Evolutionary conservation across 2,888 invertebrate species (phyloP).

Genomic region (Metopia argyrocephala): DNA sequence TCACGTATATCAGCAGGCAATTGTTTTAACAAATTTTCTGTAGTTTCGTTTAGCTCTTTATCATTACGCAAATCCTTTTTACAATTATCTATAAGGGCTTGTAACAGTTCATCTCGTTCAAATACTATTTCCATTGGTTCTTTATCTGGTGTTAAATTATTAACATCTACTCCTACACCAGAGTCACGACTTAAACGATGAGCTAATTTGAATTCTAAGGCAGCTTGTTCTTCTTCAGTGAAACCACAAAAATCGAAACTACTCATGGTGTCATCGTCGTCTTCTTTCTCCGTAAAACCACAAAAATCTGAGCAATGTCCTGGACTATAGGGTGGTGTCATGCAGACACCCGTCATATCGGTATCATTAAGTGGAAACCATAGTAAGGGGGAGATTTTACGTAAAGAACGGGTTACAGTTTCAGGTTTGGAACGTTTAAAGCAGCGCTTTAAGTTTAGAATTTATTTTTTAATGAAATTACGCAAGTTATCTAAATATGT

Average conservation of each 20-base stretch:
- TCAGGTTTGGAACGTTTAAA: conserved; percentile 55
- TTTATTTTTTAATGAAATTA: not conserved
- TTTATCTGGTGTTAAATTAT: conserved; percentile 40
- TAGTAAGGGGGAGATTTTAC: conserved; percentile 16
- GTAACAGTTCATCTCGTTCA: conserved; percentile 22
- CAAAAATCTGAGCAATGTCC: conserved; percentile 66
- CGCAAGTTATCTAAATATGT: no score
- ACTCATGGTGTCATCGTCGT: conserved; percentile 43
- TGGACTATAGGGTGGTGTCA: conserved; percentile 64
- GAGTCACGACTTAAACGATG: conserved; percentile 70
- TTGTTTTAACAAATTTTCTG: conserved; percentile 30
- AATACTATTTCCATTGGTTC: conserved; percentile 37
- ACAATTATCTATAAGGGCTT: not conserved
- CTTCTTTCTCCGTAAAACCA: conserved; percentile 66
- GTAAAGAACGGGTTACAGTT: not conserved
- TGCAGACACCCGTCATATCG: conserved; percentile 55
- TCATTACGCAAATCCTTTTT: conserved; percentile 13
- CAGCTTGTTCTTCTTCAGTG: conserved; percentile 60
- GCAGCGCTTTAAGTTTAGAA: conserved; percentile 49
- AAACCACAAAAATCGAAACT: conserved; percentile 64
- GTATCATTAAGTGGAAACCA: conserved; percentile 55
- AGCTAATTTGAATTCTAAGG: not conserved
- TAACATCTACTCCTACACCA: conserved; percentile 67
- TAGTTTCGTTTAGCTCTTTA: conserved; percentile 2
- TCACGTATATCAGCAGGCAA: conserved; percentile 29